These are phyloP conservation scores for Pogonomyrmex californicus DNA, from an alignment of 1,140 invertebrate genomes.

Conservation along the genomic window DNA sequence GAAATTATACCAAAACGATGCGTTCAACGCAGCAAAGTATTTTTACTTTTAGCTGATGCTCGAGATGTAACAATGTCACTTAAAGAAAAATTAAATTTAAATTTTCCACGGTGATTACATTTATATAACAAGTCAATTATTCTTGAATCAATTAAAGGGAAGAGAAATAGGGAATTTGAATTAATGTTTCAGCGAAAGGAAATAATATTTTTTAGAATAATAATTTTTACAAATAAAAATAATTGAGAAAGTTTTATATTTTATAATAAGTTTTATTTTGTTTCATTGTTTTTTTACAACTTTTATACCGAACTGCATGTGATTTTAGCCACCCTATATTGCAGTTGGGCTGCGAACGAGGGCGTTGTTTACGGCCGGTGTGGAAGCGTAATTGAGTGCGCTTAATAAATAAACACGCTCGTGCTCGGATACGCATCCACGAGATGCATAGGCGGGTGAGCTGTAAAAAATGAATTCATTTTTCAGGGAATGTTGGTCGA, in stretches of 20 bases:
- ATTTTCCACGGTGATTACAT: not conserved
- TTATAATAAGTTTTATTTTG: not conserved
- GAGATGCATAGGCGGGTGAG: slow-evolving; percentile 32
- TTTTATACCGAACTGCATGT: not conserved
- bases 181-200: not conserved
- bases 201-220: slow-evolving; percentile 1
- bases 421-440: slow-evolving; percentile 43
- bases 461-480: slow-evolving; percentile 56
- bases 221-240: not conserved
- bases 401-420: slow-evolving; percentile 59
- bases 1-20: not conserved
- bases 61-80: not conserved
- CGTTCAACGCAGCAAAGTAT: not conserved
- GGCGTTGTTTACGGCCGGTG: slow-evolving; percentile 44
- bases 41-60: slow-evolving; percentile 1
- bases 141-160: not conserved
- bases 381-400: slow-evolving; percentile 57
- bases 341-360: slow-evolving; percentile 8
- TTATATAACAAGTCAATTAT: not conserved
- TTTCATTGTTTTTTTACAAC: not conserved
- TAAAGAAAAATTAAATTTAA: not conserved
- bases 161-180: not conserved
- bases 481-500: slow-evolving; percentile 33
- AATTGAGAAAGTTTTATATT: not conserved
- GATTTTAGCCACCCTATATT: slow-evolving; percentile 16